Percentiles rank a stretch among this genome's conserved stretches.
phyloP scores from a whole-genome alignment of 2,797 vertebrate species.

The Pangasius larnaudii region DNA sequence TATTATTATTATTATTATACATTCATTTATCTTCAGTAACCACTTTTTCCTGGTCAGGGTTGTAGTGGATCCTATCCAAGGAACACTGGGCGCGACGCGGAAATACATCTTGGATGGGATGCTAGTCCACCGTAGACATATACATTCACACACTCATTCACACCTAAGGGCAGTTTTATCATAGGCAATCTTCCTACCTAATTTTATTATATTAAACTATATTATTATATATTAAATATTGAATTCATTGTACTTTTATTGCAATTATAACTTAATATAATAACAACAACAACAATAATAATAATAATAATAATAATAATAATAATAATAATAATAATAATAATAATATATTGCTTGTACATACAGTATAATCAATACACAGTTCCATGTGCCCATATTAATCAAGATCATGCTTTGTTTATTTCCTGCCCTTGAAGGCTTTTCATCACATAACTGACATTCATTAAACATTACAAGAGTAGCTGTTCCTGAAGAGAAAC shows the following conservation, averaged over 20 bases:
- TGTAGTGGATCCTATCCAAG: background rate
- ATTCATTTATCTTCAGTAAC: background rate
- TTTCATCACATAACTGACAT: constrained; percentile 35
- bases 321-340: background rate
- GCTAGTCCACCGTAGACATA: background rate
- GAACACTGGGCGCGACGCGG: background rate
- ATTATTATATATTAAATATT: background rate
- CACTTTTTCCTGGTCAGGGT: background rate
- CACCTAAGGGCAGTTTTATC: background rate
- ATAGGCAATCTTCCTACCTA: background rate
- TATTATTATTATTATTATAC: background rate
- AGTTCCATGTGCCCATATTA: constrained; percentile 27
- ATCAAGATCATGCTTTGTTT: constrained; percentile 39
- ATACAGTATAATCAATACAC: constrained; percentile 20
- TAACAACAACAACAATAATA: background rate
- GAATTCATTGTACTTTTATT: background rate
- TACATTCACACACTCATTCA: background rate
- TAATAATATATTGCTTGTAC: constrained; percentile 19
- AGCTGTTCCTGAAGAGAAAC: constrained; percentile 16
- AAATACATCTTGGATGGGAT: background rate
- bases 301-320: background rate
- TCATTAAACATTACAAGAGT: constrained; percentile 13
- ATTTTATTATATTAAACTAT: background rate
- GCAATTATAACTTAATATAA: background rate
- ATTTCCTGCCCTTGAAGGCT: constrained; percentile 26